Evolutionary conservation across 2,888 invertebrate species (phyloP).

Genomic region (Lysandra coridon): DNA sequence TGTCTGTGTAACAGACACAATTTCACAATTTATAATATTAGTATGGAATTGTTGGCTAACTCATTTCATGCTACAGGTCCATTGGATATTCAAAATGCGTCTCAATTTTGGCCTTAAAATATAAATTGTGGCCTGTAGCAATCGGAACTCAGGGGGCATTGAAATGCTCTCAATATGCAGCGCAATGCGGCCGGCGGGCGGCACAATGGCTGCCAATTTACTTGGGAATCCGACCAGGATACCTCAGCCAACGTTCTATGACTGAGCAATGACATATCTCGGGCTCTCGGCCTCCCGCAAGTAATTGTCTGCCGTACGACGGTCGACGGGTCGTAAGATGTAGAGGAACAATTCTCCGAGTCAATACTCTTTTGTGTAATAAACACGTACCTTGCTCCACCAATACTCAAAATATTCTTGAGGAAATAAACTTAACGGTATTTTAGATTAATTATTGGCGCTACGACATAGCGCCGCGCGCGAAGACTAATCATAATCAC

Average conservation of each 20-base stretch:
- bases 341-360: neutral
- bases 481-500: no score
- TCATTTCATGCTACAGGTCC: neutral
- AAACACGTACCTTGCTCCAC: no score
- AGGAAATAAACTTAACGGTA: no score
- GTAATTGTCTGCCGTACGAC: neutral
- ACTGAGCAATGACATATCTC: slow-evolving; percentile 40
- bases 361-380: neutral
- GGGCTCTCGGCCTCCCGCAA: neutral
- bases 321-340: neutral
- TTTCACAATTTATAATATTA: no score
- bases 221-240: slow-evolving; percentile 66
- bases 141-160: slow-evolving; percentile 69
- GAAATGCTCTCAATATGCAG: slow-evolving; percentile 65
- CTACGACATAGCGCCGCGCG: no score
- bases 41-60: neutral
- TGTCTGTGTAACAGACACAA: no score
- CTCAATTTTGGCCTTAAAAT: slow-evolving; percentile 21
- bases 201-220: slow-evolving; percentile 74
- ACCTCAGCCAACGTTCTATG: slow-evolving; percentile 48
- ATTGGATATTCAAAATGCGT: neutral
- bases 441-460: no score
- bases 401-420: no score
- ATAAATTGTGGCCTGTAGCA: slow-evolving; percentile 46
- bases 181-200: slow-evolving; percentile 55